A percentile compares a stretch with the other conserved stretches of the same genome.
These are phyloP conservation scores for Ginglymostoma cirratum DNA, from an alignment of 2,113 vertebrate species.

Conservation along the genomic window DNA sequence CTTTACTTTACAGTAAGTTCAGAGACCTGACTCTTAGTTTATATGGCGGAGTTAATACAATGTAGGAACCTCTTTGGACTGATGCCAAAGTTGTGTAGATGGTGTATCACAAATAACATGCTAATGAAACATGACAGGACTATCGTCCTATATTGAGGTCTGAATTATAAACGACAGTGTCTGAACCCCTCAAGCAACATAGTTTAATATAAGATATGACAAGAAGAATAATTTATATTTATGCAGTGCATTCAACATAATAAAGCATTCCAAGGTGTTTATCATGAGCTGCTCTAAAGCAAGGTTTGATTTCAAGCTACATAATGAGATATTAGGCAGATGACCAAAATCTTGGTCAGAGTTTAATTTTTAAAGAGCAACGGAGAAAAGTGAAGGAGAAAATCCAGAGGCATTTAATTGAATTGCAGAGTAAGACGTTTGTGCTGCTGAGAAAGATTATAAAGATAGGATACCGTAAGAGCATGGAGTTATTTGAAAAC, in stretches of 20 bases:
- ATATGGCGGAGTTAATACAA: background rate
- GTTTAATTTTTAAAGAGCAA: background rate
- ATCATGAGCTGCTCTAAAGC: background rate
- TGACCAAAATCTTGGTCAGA: background rate
- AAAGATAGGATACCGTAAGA: background rate
- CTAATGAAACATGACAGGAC: background rate
- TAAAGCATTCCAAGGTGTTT: background rate
- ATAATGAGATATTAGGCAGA: background rate
- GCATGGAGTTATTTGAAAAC: background rate
- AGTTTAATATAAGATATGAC: background rate
- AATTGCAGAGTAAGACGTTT: background rate
- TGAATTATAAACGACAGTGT: background rate
- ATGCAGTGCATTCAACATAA: background rate
- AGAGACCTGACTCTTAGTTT: background rate
- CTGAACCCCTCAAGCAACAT: background rate
- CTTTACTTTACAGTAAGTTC: background rate
- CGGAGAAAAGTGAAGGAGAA: background rate
- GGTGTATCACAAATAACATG: background rate
- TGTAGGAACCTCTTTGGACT: background rate
- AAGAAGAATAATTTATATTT: background rate
- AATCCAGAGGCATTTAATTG: background rate
- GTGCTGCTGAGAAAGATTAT: background rate
- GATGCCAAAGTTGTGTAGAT: background rate
- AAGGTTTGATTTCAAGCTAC: background rate
- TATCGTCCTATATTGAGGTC: background rate